These are phyloP conservation scores for Apoda limacodes DNA, from an alignment of 2,888 invertebrate genomes.

Conservation along the genomic window DNA sequence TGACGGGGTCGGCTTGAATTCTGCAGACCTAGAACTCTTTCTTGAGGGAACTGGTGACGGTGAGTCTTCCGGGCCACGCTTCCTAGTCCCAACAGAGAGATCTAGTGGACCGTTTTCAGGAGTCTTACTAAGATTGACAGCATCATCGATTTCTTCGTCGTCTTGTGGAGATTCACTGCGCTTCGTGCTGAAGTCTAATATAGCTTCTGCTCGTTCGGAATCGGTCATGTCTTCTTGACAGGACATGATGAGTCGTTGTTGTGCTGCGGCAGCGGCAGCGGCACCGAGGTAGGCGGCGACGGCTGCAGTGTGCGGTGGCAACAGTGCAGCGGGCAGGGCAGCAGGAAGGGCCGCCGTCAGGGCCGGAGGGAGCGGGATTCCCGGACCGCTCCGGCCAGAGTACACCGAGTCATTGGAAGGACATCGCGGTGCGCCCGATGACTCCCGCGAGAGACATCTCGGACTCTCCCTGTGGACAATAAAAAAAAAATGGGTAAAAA, in stretches of 20 bases:
- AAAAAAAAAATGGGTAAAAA: no score
- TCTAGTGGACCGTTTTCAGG: constrained; percentile 81
- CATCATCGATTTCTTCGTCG: constrained; percentile 73
- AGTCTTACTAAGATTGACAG: constrained; percentile 77
- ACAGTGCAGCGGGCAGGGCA: constrained; percentile 75
- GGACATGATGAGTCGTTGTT: constrained; percentile 82
- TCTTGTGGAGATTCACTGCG: constrained; percentile 64
- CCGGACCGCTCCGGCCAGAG: constrained; percentile 73
- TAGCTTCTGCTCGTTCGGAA: constrained; percentile 72
- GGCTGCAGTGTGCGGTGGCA: constrained; percentile 84
- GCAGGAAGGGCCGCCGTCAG: constrained; percentile 76
- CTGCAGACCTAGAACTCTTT: constrained; percentile 75
- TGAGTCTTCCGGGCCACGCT: constrained; percentile 76
- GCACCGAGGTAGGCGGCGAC: constrained; percentile 85
- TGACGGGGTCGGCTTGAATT: constrained; percentile 77
- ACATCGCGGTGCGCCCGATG: constrained; percentile 79
- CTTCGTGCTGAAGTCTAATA: constrained; percentile 86
- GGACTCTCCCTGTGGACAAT: constrained; percentile 83
- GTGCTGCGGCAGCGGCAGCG: constrained; percentile 78
- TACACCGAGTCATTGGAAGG: constrained; percentile 83
- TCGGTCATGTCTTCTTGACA: constrained; percentile 78
- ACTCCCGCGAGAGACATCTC: constrained; percentile 85
- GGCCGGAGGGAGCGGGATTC: constrained; percentile 65
- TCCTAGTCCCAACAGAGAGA: constrained; percentile 80
- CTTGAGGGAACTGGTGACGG: constrained; percentile 72